phyloP scores from a whole-genome alignment of 2,113 vertebrate species.

The Catharus fuscescens region DNA sequence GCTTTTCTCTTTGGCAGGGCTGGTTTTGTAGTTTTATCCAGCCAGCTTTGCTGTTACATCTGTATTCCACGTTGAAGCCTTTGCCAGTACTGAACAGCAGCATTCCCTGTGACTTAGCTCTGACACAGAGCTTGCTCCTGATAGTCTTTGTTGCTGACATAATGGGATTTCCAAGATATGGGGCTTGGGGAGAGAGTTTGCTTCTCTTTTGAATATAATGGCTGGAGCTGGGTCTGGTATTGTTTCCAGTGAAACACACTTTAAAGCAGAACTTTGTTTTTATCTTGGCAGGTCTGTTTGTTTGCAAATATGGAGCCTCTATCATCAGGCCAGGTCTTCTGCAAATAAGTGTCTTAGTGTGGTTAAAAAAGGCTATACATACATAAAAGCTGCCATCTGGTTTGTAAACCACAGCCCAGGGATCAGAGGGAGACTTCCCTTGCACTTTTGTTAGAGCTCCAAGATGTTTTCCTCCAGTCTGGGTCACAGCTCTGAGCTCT shows the following conservation, averaged over 20 bases:
- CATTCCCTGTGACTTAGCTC: neutral
- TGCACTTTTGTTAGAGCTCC: neutral
- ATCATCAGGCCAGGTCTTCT: conserved; percentile 63
- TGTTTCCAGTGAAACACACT: neutral
- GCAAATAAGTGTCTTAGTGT: conserved; percentile 61
- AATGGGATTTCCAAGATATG: conserved; percentile 21
- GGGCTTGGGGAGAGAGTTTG: neutral
- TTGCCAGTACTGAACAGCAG: neutral
- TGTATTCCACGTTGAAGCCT: neutral
- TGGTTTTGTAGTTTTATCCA: neutral
- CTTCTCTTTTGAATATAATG: conserved; percentile 24
- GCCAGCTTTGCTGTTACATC: neutral
- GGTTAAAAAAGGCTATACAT: conserved; percentile 57
- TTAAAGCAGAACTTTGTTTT: neutral
- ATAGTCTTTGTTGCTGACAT: neutral
- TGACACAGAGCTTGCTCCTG: neutral
- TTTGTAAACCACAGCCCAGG: conserved; percentile 61
- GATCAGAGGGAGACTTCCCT: conserved; percentile 1
- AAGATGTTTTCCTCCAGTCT: neutral
- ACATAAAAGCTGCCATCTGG: conserved; percentile 60
- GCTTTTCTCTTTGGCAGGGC: neutral
- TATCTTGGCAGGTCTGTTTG: neutral
- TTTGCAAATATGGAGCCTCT: conserved; percentile 50
- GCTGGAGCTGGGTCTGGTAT: neutral
- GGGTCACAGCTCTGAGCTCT: neutral